Conservation (phyloP, 2,797 vertebrate genomes). For the Falco biarmicus region DNA sequence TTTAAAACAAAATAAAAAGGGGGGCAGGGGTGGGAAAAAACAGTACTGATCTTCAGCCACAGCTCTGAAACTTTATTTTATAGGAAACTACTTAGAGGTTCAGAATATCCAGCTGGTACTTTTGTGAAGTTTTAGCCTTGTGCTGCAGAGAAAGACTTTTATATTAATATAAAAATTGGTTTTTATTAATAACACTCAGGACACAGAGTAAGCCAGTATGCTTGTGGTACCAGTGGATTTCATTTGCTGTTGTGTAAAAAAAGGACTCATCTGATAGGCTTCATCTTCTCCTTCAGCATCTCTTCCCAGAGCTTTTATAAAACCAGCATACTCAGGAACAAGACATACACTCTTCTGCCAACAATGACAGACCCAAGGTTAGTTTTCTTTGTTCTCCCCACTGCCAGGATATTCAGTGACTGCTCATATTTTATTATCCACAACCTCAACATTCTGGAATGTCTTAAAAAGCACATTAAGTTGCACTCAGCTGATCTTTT, state of each 20-base stretch:
- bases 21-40: not conserved
- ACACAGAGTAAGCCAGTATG: not conserved
- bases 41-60: not conserved
- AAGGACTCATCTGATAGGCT: not conserved
- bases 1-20: not conserved
- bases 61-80: not conserved
- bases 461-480: not conserved
- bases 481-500: not conserved
- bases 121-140: not conserved
- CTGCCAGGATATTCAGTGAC: not conserved
- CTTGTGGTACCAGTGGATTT: not conserved
- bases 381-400: not conserved
- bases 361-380: not conserved
- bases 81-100: not conserved
- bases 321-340: not conserved
- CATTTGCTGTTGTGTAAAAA: not conserved
- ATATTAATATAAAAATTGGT: not conserved
- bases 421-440: not conserved
- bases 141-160: not conserved
- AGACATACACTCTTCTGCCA: fast-evolving
- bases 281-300: not conserved
- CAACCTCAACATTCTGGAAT: not conserved
- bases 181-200: not conserved
- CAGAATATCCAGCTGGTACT: not conserved
- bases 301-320: not conserved